A percentile compares a stretch with the other conserved stretches of the same genome.
phyloP scores from a whole-genome alignment of 2,888 invertebrate genomes.

The Cheilosia urbana region DNA sequence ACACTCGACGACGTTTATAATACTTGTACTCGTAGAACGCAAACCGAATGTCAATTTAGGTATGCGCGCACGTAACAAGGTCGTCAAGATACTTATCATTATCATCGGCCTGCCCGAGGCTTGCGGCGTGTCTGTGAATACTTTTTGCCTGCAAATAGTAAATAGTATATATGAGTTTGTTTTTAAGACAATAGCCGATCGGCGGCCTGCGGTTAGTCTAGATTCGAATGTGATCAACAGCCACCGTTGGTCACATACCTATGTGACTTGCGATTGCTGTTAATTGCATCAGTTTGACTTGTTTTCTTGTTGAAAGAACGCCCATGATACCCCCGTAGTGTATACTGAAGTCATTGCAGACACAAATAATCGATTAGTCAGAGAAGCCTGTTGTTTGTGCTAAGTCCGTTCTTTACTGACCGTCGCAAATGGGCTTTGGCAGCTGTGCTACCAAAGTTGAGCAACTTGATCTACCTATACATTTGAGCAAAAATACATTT shows the following conservation, averaged over 20 bases:
- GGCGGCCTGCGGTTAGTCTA: slow-evolving; percentile 24
- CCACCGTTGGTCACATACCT: slow-evolving; percentile 18
- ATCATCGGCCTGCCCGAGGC: slow-evolving; percentile 29
- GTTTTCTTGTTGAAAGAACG: neutral
- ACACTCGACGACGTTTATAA: neutral
- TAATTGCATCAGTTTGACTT: slow-evolving; percentile 4
- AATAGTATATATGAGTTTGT: neutral
- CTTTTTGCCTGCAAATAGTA: neutral
- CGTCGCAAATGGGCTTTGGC: slow-evolving; percentile 27
- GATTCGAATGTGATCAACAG: slow-evolving; percentile 26
- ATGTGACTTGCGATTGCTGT: slow-evolving; percentile 2
- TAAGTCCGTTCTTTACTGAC: slow-evolving; percentile 22
- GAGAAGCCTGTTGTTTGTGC: neutral
- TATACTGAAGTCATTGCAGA: neutral
- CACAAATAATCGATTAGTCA: slow-evolving; percentile 32
- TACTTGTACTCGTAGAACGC: slow-evolving; percentile 8
- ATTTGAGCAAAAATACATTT: slow-evolving; percentile 1
- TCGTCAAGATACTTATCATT: slow-evolving; percentile 67
- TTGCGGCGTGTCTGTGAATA: slow-evolving; percentile 25
- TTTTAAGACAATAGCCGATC: slow-evolving; percentile 38
- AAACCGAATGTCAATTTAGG: slow-evolving; percentile 17
- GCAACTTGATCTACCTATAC: slow-evolving; percentile 25
- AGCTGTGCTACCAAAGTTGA: slow-evolving; percentile 28
- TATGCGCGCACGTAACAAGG: slow-evolving; percentile 67
- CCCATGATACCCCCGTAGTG: slow-evolving; percentile 6